phyloP scores from a whole-genome alignment of 1,140 invertebrate species.

The Pseudomyrmex concolor region DNA sequence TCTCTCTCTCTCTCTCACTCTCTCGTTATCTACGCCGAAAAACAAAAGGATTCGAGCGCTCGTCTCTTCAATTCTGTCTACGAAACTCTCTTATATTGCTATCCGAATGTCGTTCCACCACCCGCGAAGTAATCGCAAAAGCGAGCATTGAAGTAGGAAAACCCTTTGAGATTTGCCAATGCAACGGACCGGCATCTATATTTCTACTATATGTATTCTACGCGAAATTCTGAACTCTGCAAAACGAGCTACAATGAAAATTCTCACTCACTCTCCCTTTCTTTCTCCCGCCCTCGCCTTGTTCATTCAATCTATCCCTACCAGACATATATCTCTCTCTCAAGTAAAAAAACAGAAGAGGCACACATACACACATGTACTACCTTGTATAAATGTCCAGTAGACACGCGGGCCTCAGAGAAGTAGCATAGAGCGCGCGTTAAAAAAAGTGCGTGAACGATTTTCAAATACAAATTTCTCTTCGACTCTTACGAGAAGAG shows the following conservation, averaged over 20 bases:
- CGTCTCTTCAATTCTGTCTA: not conserved
- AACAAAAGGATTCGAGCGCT: constrained; percentile 19
- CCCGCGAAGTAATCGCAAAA: constrained; percentile 13
- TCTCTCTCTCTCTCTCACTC: not conserved
- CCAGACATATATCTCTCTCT: not conserved
- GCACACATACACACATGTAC: constrained; percentile 74
- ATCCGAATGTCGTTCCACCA: not conserved
- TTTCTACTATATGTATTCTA: constrained; percentile 60
- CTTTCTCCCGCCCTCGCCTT: constrained; percentile 21
- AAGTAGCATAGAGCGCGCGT: not conserved
- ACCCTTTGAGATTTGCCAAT: constrained; percentile 64
- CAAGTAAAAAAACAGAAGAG: constrained; percentile 65
- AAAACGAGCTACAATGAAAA: constrained; percentile 68
- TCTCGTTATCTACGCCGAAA: constrained; percentile 26
- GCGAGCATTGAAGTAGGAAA: constrained; percentile 41
- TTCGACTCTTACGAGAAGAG: too few species aligned
- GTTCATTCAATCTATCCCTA: constrained; percentile 27
- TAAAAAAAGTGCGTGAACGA: too few species aligned
- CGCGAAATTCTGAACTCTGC: constrained; percentile 66
- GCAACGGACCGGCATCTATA: constrained; percentile 64
- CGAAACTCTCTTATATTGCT: not conserved
- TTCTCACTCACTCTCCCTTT: constrained; percentile 19
- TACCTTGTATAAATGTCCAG: constrained; percentile 72
- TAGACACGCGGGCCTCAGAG: constrained; percentile 64
- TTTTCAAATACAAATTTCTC: too few species aligned